phyloP scores from a whole-genome alignment of 2,888 invertebrate genomes.

The Hartigia nigra region DNA sequence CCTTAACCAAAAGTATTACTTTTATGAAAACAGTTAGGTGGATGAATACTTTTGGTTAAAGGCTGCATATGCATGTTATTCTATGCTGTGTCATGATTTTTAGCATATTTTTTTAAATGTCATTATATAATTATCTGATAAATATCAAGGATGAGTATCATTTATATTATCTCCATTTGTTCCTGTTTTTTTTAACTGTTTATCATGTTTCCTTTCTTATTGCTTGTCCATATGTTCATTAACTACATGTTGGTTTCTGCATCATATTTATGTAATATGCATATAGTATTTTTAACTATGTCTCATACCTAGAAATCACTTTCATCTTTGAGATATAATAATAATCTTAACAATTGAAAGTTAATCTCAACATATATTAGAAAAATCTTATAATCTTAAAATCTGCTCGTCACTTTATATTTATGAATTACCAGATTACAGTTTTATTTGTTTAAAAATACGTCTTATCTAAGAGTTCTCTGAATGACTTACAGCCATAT shows the following conservation, averaged over 20 bases:
- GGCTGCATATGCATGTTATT: not conserved
- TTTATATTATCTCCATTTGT: not conserved
- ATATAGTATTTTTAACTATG: not conserved
- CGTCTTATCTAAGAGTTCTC: not conserved
- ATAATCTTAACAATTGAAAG: not conserved
- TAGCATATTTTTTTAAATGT: not conserved
- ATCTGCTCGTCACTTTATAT: not conserved
- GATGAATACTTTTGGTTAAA: too few species aligned
- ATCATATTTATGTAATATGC: not conserved
- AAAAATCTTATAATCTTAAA: not conserved
- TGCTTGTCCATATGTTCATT: not conserved
- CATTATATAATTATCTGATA: not conserved
- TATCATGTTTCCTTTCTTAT: not conserved
- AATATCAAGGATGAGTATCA: not conserved
- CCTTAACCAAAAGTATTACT: too few species aligned
- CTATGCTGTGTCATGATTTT: not conserved
- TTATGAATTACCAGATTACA: not conserved
- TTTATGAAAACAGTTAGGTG: too few species aligned
- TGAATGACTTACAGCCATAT: not conserved
- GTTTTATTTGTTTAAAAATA: not conserved
- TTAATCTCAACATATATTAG: not conserved
- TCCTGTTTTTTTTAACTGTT: not conserved
- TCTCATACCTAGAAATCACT: conserved; percentile 19
- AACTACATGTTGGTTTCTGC: not conserved
- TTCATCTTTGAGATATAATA: not conserved